Base-by-base conservation (phyloP, 1,140 invertebrate species). In the Tetragnatha versicolor region DNA sequence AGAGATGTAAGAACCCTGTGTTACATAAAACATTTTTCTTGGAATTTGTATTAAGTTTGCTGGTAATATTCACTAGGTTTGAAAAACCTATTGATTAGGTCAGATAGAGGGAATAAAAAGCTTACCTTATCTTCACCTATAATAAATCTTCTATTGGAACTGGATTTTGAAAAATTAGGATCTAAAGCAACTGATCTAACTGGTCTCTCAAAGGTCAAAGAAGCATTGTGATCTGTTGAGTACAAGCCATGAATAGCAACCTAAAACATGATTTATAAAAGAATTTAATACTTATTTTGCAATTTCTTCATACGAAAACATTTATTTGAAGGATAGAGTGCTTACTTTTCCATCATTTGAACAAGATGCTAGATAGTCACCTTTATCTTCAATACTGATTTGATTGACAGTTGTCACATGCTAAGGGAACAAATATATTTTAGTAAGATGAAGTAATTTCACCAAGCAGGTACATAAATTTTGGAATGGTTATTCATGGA, bases 381-480 rank as follows among this genome's bases (percentile, higher is more conserved):
- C 97, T 84, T 92, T 95, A 35, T 89, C 85, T 85, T 98, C 97
- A 79, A 98, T 94, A 73, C 94, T 95, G 79, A 99, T 95, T 84
- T 94, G 92, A 87, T 98, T 98, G 0, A 98, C 93, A 45, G 93
- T 92, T 7, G 95, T 92, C 14, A 93, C 90, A 83, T 98, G 96
- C 87, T 88, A 82, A 47, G n/a, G n/a, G 85, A 84, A 55, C 22
- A 63, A 55, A 61, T 39, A 17, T 3, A 70, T 22, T 42, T 65
- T 63, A n/a, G n/a, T 45, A 3, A 45, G n/a, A 45, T 45, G n/a
- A 45, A 45, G n/a, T 45, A 14, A 45, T 2, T 45, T 45, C 12
- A 45, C 3, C 42, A 45, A 14, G 3, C n/a, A 3, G n/a, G 42
- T 14, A 45, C 12, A 45, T 45, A 45, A 45, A 45, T 2, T 45